A percentile compares a stretch with the other conserved stretches of the same genome.
Conservation (phyloP, 2,797 vertebrate species). For the Salmo trutta region DNA sequence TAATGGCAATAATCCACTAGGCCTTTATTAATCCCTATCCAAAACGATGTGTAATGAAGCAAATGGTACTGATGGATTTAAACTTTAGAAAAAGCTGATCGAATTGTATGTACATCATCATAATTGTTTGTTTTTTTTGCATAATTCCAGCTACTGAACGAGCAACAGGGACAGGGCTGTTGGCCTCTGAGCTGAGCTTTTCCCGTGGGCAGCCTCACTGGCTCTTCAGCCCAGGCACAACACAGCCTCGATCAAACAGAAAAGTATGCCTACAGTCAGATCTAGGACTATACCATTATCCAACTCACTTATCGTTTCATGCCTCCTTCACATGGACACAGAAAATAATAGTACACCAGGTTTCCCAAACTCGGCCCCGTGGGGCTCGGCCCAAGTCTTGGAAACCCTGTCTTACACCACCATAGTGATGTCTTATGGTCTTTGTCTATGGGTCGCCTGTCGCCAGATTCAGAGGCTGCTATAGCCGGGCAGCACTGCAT, state of each 20-base stretch:
- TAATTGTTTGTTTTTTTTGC: conserved; percentile 35
- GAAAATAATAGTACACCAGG: not conserved
- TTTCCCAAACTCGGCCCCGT: too few species aligned
- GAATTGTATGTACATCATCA: not conserved
- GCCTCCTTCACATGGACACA: too few species aligned
- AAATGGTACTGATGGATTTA: conserved; percentile 33
- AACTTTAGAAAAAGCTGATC: conserved; percentile 3
- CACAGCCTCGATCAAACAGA: not conserved
- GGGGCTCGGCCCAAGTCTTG: too few species aligned
- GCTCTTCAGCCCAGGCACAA: not conserved
- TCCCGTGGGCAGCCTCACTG: not conserved
- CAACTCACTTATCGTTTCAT: not conserved
- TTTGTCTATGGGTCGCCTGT: not conserved
- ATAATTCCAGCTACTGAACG: conserved; percentile 35
- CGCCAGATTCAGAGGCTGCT: too few species aligned
- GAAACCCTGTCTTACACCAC: too few species aligned
- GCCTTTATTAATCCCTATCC: conserved; percentile 25
- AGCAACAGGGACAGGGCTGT: not conserved
- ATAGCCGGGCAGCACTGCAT: not conserved
- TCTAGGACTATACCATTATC: not conserved
- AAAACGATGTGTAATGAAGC: conserved; percentile 25
- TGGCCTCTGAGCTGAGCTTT: not conserved
- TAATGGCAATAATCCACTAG: not conserved
- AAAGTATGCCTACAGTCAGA: not conserved
- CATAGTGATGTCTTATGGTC: not conserved